Percentiles rank a stretch among this genome's conserved stretches.
Conservation (phyloP, 2,888 invertebrate species). For the Cataglyphis altisquamis region DNA sequence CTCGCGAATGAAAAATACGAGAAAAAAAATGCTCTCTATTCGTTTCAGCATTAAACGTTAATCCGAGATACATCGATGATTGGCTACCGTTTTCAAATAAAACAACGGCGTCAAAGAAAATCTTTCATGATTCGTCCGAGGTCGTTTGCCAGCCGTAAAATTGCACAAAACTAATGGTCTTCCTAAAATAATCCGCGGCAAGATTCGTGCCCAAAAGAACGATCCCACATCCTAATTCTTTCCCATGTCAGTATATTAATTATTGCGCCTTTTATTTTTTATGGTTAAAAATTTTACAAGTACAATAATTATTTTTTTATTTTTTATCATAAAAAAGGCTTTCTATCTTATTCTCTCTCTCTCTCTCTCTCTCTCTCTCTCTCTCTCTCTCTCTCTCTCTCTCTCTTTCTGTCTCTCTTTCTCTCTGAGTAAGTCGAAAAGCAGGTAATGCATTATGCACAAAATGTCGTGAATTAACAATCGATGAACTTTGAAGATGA, state of each 20-base stretch:
- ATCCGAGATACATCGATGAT: slow-evolving; percentile 47
- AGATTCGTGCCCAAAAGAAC: not conserved
- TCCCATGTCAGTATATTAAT: not conserved
- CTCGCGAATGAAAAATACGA: slow-evolving; percentile 21
- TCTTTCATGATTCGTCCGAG: slow-evolving; percentile 34
- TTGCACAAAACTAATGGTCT: slow-evolving; percentile 58
- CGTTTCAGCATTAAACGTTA: slow-evolving; percentile 49
- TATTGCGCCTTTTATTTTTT: not conserved
- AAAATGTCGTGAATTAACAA: slow-evolving; percentile 8
- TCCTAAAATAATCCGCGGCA: slow-evolving; percentile 64
- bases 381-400: not conserved
- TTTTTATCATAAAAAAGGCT: slow-evolving; percentile 25
- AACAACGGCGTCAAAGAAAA: slow-evolving; percentile 30
- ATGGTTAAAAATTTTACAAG: not conserved
- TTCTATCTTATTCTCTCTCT: slow-evolving; percentile 4
- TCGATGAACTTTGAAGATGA: slow-evolving; percentile 38
- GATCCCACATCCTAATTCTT: not conserved
- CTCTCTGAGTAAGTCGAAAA: slow-evolving; percentile 42
- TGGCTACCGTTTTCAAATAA: slow-evolving; percentile 41
- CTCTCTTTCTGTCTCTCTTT: slow-evolving; percentile 6
- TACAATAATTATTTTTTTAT: slow-evolving; percentile 11
- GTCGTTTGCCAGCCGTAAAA: slow-evolving; percentile 20
- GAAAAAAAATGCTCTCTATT: slow-evolving; percentile 47
- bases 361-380: not conserved
- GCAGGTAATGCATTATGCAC: not conserved